Conservation (phyloP, 2,113 vertebrate genomes). For the Antennarius striatus region DNA sequence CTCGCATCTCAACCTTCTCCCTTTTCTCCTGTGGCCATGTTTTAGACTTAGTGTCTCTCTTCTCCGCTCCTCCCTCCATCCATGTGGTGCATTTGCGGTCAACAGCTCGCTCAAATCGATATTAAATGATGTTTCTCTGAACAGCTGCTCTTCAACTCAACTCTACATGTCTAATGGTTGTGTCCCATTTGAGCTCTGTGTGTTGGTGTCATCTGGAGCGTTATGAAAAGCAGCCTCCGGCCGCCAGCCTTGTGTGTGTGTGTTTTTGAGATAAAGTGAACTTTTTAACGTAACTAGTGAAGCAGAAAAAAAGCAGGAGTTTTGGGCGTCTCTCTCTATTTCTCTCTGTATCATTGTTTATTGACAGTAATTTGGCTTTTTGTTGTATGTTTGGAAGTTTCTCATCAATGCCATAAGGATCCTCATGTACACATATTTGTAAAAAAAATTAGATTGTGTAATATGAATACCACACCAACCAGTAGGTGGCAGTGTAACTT, state of each 20-base stretch:
- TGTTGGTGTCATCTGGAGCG: slow-evolving; percentile 73
- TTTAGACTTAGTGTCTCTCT: neutral
- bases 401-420: no score
- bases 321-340: neutral
- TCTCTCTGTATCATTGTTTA: no score
- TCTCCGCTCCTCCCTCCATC: neutral
- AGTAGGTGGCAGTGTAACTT: no score
- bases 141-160: slow-evolving; percentile 40
- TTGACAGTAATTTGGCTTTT: no score
- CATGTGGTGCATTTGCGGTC: neutral
- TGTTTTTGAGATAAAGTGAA: neutral
- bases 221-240: slow-evolving; percentile 72
- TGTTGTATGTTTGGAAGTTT: no score
- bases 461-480: no score
- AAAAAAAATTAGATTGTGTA: no score
- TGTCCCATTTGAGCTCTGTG: slow-evolving; percentile 52
- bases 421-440: no score
- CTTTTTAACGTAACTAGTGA: no score
- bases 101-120: slow-evolving; percentile 30
- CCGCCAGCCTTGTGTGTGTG: slow-evolving; percentile 35
- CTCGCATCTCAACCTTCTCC: no score
- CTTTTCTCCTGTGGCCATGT: neutral
- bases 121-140: slow-evolving; percentile 52
- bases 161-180: slow-evolving; percentile 52
- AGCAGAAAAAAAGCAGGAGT: neutral